Conservation (phyloP, 2,888 invertebrate species). For the Rotaria macrura region DNA sequence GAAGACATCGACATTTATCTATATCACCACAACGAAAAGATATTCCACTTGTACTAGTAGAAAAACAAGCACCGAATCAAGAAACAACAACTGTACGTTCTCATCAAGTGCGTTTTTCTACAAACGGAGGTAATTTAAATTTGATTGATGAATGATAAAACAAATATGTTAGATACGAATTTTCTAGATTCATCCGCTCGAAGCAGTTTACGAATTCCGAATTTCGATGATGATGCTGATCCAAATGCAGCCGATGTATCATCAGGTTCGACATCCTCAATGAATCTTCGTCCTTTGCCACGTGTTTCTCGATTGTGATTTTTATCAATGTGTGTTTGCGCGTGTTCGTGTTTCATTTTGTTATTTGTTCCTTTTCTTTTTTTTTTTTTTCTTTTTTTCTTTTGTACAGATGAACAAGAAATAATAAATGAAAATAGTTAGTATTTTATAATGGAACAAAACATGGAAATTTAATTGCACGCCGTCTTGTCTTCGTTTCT, state of each 20-base stretch:
- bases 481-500: too few species aligned
- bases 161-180: too few species aligned
- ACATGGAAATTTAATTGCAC: too few species aligned
- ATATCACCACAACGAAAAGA: background rate
- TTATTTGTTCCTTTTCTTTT: background rate
- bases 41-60: constrained; percentile 10
- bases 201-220: background rate
- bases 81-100: background rate
- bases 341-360: background rate
- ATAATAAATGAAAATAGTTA: constrained; percentile 9
- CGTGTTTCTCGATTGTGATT: constrained; percentile 15
- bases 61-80: background rate
- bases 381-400: too few species aligned
- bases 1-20: background rate
- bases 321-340: background rate
- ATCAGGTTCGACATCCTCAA: background rate
- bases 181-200: background rate
- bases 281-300: background rate
- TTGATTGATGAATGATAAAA: too few species aligned
- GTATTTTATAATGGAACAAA: background rate
- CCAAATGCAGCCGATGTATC: background rate
- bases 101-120: background rate
- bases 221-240: background rate
- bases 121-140: background rate
- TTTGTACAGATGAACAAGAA: background rate